Percentiles rank a stretch among this genome's conserved stretches.
phyloP scores from a whole-genome alignment of 2,888 invertebrate genomes.

The Conchocele bisecta region DNA sequence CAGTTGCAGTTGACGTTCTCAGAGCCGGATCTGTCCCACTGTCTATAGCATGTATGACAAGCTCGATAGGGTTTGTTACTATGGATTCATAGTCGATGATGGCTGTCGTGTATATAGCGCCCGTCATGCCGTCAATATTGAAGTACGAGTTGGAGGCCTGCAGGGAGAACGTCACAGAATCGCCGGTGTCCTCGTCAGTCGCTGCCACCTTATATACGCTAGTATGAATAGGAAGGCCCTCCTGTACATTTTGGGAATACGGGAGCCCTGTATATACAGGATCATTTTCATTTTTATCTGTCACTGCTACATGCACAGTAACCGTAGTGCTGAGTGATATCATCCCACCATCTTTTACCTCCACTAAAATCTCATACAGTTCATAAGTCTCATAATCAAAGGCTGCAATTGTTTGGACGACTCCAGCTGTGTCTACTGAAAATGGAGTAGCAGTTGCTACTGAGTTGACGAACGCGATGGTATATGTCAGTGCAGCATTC shows the following conservation, averaged over 20 bases:
- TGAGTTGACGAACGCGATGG: slow-evolving; percentile 56
- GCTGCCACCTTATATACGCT: slow-evolving; percentile 60
- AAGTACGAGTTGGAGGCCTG: slow-evolving; percentile 53
- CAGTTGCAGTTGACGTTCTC: slow-evolving; percentile 57
- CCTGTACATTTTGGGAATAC: slow-evolving; percentile 54
- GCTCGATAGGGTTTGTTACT: no score
- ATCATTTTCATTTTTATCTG: slow-evolving; percentile 65
- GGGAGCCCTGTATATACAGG: slow-evolving; percentile 54
- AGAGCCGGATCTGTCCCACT: slow-evolving; percentile 38
- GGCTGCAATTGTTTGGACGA: slow-evolving; percentile 45
- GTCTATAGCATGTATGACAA: slow-evolving; percentile 63
- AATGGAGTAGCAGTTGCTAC: slow-evolving; percentile 47
- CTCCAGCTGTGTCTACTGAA: slow-evolving; percentile 50
- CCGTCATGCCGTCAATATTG: slow-evolving; percentile 42
- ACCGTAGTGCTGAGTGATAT: slow-evolving; percentile 59
- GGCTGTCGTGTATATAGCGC: neutral
- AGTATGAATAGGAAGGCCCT: slow-evolving; percentile 52
- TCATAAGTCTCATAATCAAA: slow-evolving; percentile 70
- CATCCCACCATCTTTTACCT: slow-evolving; percentile 65
- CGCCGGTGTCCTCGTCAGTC: slow-evolving; percentile 57
- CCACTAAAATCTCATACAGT: slow-evolving; percentile 58
- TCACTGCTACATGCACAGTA: slow-evolving; percentile 59
- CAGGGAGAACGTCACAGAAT: slow-evolving; percentile 61
- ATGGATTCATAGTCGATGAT: neutral
- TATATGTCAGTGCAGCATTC: slow-evolving; percentile 52